A percentile compares a stretch with the other conserved stretches of the same genome.
These are phyloP conservation scores for Conistra vaccinii DNA, from an alignment of 2,888 invertebrate genomes.

Conservation along the genomic window DNA sequence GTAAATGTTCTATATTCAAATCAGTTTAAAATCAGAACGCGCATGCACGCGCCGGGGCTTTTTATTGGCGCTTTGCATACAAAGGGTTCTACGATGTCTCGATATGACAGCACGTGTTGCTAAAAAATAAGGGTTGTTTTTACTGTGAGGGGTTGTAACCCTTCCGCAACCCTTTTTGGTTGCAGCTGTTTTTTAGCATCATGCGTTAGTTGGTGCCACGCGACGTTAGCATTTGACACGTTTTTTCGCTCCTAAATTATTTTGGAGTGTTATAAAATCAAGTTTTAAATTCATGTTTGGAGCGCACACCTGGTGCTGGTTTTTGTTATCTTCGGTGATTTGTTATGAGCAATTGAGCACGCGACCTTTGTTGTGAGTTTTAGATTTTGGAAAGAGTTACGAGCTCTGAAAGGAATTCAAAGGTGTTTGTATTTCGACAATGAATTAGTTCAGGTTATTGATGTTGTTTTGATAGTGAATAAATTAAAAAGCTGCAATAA, in stretches of 20 bases:
- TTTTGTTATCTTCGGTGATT: constrained; percentile 57
- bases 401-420: constrained; percentile 16
- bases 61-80: constrained; percentile 88
- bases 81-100: constrained; percentile 75
- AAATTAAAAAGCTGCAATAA: background rate
- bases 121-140: constrained; percentile 74
- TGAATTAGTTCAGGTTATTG: constrained; percentile 1
- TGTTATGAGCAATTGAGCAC: constrained; percentile 51
- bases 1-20: constrained; percentile 90
- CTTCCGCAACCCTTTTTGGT: constrained; percentile 85
- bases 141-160: constrained; percentile 76
- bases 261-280: constrained; percentile 46
- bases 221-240: constrained; percentile 77
- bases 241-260: constrained; percentile 71
- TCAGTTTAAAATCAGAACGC: constrained; percentile 89
- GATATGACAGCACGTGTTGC: constrained; percentile 68
- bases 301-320: constrained; percentile 62
- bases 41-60: constrained; percentile 87
- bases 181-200: constrained; percentile 85
- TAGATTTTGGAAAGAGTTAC: constrained; percentile 31
- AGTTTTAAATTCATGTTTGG: constrained; percentile 43
- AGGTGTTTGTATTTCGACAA: constrained; percentile 17
- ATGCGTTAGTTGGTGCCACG: constrained; percentile 79
- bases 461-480: constrained; percentile 3
- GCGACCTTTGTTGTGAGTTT: constrained; percentile 52